Evolutionary conservation across 1,140 invertebrate species (phyloP).

Genomic region (Stratiolaelaps scimitus): DNA sequence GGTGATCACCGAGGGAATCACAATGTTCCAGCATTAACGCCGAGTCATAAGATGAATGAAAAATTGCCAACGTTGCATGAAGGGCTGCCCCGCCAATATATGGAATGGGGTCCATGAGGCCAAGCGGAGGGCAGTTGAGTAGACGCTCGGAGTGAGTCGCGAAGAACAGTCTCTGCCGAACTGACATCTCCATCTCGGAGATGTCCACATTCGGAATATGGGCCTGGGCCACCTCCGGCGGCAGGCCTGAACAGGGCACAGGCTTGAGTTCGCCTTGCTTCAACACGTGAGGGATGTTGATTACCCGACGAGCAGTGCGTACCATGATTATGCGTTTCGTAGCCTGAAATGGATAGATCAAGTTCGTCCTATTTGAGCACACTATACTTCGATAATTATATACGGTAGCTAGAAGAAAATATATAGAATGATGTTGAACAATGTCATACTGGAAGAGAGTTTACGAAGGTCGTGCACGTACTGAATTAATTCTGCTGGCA

Average conservation of each 20-base stretch:
- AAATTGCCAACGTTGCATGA: constrained; percentile 27
- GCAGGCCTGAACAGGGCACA: constrained; percentile 21
- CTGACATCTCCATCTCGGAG: constrained; percentile 18
- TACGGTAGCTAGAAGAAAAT: no score
- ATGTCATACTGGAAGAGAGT: no score
- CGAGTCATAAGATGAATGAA: constrained; percentile 33
- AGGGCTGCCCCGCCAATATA: constrained; percentile 8
- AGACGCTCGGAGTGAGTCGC: constrained; percentile 9
- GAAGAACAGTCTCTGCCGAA: constrained; percentile 16
- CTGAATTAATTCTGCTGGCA: no score
- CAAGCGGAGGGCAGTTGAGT: constrained; percentile 8
- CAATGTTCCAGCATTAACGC: constrained; percentile 33
- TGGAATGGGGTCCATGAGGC: constrained; percentile 22
- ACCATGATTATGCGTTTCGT: constrained; percentile 34
- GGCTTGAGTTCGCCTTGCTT: constrained; percentile 33
- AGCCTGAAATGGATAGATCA: no score
- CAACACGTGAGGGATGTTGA: constrained; percentile 34
- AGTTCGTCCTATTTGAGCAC: no score
- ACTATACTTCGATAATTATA: no score
- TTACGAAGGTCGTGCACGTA: no score
- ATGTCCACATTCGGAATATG: constrained; percentile 26
- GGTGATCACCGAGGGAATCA: constrained; percentile 33
- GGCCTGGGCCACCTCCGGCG: constrained; percentile 9
- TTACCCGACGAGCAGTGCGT: constrained; percentile 35
- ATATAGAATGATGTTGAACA: no score